Evolutionary conservation across 2,888 invertebrate species (phyloP), one percentile per base, ranked within the genome.

Genomic region (Beris chalybata): DNA sequence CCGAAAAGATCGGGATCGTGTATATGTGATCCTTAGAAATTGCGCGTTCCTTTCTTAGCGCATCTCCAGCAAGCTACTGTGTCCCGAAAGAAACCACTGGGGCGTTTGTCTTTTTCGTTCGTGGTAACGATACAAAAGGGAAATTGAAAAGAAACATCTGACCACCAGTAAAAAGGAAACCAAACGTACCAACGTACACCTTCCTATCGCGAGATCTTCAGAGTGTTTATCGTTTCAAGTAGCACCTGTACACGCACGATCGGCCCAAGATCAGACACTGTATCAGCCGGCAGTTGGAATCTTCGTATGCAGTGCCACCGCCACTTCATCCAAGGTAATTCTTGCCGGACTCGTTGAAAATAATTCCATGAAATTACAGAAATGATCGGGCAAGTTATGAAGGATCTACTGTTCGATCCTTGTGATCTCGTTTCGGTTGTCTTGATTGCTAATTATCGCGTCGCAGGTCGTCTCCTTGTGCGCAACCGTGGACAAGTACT

Each of bases 181-280:
- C 43, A 47, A 38, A 22, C 22, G 22, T 22, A 22, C 22, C 22
- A 50, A 50, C 61, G 56, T 68, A 61, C 68, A 61, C 61, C 61
- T 65, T 56, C 65, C 56, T 65, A 68, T 68, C 68, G 53, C 53
- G n/a, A 43, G 65, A 68, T 68, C 65, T 57, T 52, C 43, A 53
- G 57, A 50, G 61, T 52, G 57, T 65, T 68, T 68, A 68, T 65
- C 63, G 68, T 65, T 57, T 30, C 63, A 32, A 63, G 64, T 61
- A 66, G 68, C 68, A 68, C 68, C 68, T 68, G 68, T 68, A 68
- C 68, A 68, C 68, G 68, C 68, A 68, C 68, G 68, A 68, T 66
- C 65, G 6, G 31, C 30, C 6, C 15, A 32, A n/a, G 52, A 61
- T 61, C 15, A 48, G 31, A 13, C 48, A 47, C 57, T 47, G 45